Evolutionary conservation across 2,888 invertebrate genomes (phyloP), one percentile per base, ranked within the genome.

Genomic region (Dolomedes plantarius): DNA sequence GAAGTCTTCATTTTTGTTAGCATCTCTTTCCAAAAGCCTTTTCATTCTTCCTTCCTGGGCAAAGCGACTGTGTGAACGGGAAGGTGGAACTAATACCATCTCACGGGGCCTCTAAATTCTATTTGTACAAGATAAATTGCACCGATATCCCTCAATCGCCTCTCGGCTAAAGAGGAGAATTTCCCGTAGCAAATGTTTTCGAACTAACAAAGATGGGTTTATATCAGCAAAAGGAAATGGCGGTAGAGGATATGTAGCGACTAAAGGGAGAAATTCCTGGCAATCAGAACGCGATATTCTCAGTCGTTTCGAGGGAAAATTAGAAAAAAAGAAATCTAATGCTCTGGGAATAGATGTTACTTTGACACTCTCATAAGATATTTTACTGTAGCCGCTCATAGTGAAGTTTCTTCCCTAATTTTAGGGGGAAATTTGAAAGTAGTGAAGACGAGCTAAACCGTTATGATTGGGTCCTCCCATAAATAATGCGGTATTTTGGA

Each of bases 71-170:
- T 56, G 16, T 46, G n/a, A 23, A 56, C 56, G 3, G 23, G 56
- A 56, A 23, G 56, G 56, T 23, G 23, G 56, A 23, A 56, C 56
- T 56, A 56, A 56, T 19, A 56, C 19, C 11, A 23, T 56, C 56
- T 56, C 56, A 56, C 23, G 23, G 23, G 56, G 23, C 23, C 56
- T 56, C 56, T 56, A 56, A 56, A 56, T 56, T 56, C 56, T 56
- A 56, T 56, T 56, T 56, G 23, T 56, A 56, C 19, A 56, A 56
- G 56, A 56, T 56, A 56, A 56, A 56, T 56, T 56, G 56, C 56
- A 23, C 23, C 56, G 23, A 56, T 56, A 56, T 56, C 56, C 56
- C 56, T 56, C 56, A 56, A 56, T 56, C 56, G 56, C 23, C 56
- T 56, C 11, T 56, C 23, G 56, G 56, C 56, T 56, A 56, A 56